These are phyloP conservation scores for Thaumatotibia leucotreta DNA, from an alignment of 1,140 invertebrate genomes.

Conservation along the genomic window DNA sequence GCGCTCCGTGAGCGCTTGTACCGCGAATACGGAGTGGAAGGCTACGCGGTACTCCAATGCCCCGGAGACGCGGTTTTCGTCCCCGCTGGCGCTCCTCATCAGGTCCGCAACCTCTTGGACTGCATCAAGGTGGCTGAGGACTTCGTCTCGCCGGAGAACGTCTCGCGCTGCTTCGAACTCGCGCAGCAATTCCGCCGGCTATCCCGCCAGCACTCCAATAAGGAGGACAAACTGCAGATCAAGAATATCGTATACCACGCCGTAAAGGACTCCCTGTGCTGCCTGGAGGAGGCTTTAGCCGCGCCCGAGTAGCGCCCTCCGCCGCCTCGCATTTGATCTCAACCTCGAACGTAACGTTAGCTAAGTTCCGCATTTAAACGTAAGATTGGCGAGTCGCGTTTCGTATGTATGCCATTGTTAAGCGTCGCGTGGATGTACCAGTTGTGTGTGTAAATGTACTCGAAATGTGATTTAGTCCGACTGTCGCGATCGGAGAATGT, in stretches of 20 bases:
- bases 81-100: conserved; percentile 97
- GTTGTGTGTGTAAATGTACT: conserved; percentile 62
- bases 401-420: conserved; percentile 52
- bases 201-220: conserved; percentile 97
- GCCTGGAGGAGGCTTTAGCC: conserved; percentile 65
- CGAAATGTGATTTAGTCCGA: conserved; percentile 60
- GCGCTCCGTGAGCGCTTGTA: conserved; percentile 91
- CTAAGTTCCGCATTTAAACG: conserved; percentile 74
- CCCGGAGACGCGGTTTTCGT: conserved; percentile 98
- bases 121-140: conserved; percentile 99
- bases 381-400: conserved; percentile 69
- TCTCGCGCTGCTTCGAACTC: conserved; percentile 96
- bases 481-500: conserved; percentile 57
- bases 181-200: conserved; percentile 97
- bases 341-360: conserved; percentile 71
- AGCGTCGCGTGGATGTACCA: conserved; percentile 52
- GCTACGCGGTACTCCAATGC: conserved; percentile 97
- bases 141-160: conserved; percentile 98
- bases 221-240: conserved; percentile 98
- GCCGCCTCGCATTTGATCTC: conserved; percentile 59
- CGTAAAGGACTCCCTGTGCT: conserved; percentile 92
- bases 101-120: conserved; percentile 97
- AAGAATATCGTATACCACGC: conserved; percentile 99
- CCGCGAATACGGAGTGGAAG: conserved; percentile 95
- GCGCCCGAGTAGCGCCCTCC: conserved; percentile 40